These are phyloP conservation scores for Glomeris maerens DNA, from an alignment of 1,140 invertebrate species.

Conservation along the genomic window DNA sequence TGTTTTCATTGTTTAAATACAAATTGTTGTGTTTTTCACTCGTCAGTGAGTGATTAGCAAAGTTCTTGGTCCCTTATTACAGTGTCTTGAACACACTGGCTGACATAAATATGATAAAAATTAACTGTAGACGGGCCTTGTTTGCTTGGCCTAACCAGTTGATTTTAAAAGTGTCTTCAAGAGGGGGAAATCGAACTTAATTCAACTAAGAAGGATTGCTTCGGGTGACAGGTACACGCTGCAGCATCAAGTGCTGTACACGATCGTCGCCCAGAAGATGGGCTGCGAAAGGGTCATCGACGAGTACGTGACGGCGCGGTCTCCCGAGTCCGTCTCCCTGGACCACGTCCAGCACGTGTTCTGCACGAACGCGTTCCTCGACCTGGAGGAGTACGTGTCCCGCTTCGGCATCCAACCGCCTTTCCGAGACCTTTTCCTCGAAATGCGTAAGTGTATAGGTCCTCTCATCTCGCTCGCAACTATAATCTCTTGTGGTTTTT, in stretches of 20 bases:
- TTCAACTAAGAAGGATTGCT: not conserved
- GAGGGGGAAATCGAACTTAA: not conserved
- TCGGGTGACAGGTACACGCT: too few species aligned
- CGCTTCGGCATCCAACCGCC: slow-evolving; percentile 17
- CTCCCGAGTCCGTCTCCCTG: slow-evolving; percentile 17
- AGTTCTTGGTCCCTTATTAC: too few species aligned
- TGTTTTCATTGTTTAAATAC: too few species aligned
- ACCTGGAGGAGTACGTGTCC: slow-evolving; percentile 23
- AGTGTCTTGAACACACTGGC: too few species aligned
- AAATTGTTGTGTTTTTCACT: too few species aligned
- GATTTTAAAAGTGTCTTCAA: not conserved
- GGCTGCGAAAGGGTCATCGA: slow-evolving; percentile 19
- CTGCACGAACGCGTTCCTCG: slow-evolving; percentile 26
- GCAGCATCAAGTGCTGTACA: too few species aligned
- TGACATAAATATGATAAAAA: too few species aligned
- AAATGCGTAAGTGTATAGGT: slow-evolving; percentile 22
- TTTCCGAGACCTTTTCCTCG: slow-evolving; percentile 26
- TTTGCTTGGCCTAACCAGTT: not conserved
- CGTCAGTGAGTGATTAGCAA: too few species aligned
- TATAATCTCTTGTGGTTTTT: slow-evolving; percentile 1
- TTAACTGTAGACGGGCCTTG: not conserved
- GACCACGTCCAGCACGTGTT: slow-evolving; percentile 21
- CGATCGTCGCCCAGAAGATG: slow-evolving; percentile 5
- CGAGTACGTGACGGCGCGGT: slow-evolving; percentile 25
- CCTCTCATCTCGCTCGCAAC: slow-evolving; percentile 11